Evolutionary conservation across 23 tunicate species (phyloP).

Genomic region (Halocynthia roretzi): DNA sequence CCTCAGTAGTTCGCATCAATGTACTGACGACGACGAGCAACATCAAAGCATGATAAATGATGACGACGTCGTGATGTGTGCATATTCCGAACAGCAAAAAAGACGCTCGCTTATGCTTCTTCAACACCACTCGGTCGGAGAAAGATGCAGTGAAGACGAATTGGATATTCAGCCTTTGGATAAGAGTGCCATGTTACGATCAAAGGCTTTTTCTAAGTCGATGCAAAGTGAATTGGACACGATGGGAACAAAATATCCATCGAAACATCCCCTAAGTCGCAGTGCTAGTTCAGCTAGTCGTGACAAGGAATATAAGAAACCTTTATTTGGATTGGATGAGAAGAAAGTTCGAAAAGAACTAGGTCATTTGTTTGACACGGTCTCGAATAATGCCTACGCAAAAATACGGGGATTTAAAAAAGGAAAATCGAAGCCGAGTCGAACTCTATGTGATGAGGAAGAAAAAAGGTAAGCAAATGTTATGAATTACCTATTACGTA

Average conservation of each 20-base stretch:
- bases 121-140: too few relatives aligned
- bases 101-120: too few relatives aligned
- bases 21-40: too few relatives aligned
- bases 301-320: neutral
- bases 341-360: constrained; percentile 5
- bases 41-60: too few relatives aligned
- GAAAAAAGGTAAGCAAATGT: too few relatives aligned
- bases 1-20: too few relatives aligned
- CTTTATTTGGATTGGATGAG: neutral
- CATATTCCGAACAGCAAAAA: too few relatives aligned
- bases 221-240: neutral
- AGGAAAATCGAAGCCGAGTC: neutral
- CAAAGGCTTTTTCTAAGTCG: neutral
- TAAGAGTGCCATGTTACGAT: neutral
- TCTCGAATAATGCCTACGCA: constrained; percentile 20
- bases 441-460: too few relatives aligned
- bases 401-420: constrained; percentile 15
- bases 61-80: too few relatives aligned
- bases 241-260: neutral
- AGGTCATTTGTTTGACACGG: constrained; percentile 19
- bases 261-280: neutral
- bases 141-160: neutral
- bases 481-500: too few relatives aligned
- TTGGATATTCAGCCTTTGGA: neutral
- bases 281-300: neutral